A percentile compares a stretch with the other conserved stretches of the same genome.
Evolutionary conservation across 2,797 vertebrate species (phyloP).

Genomic region (Heteromormyrus szaboi): DNA sequence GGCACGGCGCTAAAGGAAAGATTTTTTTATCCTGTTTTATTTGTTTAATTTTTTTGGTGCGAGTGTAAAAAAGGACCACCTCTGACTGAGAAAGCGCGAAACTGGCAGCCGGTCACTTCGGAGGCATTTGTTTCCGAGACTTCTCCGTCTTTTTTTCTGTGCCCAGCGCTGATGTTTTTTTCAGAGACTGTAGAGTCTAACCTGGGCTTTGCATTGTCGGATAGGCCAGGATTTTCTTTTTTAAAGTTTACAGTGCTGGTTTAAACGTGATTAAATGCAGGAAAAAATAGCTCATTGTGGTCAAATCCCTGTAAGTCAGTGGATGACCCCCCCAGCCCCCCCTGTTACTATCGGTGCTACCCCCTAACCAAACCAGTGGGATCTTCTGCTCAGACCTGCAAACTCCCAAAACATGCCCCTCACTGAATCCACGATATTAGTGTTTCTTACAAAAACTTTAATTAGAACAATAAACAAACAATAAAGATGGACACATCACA

Average conservation of each 20-base stretch:
- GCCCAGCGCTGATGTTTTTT: slow-evolving; percentile 30
- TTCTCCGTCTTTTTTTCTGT: slow-evolving; percentile 5
- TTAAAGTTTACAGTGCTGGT: too few relatives aligned
- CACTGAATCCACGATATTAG: neutral
- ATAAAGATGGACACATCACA: neutral
- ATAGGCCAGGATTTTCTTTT: slow-evolving; percentile 30
- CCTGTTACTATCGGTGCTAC: neutral
- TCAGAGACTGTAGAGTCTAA: slow-evolving; percentile 23
- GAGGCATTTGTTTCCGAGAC: slow-evolving; percentile 30
- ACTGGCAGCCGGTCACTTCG: slow-evolving; percentile 27
- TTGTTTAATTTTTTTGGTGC: slow-evolving; percentile 30
- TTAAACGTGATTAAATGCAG: neutral
- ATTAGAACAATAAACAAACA: neutral
- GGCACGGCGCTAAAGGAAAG: slow-evolving; percentile 44
- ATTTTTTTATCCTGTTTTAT: slow-evolving; percentile 13
- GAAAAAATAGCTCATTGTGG: neutral
- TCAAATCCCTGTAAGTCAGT: neutral
- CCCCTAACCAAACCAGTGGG: neutral
- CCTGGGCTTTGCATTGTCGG: slow-evolving; percentile 22
- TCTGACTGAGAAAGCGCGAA: slow-evolving; percentile 44
- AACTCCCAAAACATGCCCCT: neutral
- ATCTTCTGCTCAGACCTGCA: neutral
- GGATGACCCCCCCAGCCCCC: neutral
- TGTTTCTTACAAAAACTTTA: neutral
- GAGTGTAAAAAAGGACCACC: slow-evolving; percentile 42